Evolutionary conservation across 2,113 vertebrate species (phyloP), one percentile per base, ranked within the genome.

Genomic region (Ammospiza nelsoni): DNA sequence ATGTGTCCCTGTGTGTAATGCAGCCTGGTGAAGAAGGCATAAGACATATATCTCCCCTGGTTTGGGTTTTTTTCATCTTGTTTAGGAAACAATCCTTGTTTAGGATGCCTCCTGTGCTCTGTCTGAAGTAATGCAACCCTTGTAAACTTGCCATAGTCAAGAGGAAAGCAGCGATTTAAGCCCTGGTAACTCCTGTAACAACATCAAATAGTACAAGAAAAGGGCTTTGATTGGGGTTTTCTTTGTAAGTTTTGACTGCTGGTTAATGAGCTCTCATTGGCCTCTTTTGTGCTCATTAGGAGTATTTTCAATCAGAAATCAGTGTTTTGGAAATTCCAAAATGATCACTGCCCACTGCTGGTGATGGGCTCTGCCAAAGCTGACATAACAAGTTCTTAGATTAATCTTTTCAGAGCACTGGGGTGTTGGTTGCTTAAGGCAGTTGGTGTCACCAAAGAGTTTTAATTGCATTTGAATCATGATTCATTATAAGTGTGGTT

Each of bases 401-500:
- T 31, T 71, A 24, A 95, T 89, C 76, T 48, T 95, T 39, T 31
- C 66, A 19, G 91, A 63, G 83, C 39, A 20, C 33, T 54, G 46
- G 89, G 86, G 89, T 96, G 91, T 95, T 94, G 84, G 84, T 94
- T 92, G 72, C 91, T 94, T 89, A 12, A 81, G 87, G 87, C 84
- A 79, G 4, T 46, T 92, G 77, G 44, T 91, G 96, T 84, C 83
- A 90, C 52, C 33, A 14, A 54, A 66, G 75, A 83, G 37, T 79
- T 92, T 25, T 94, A 95, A 94, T 94, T 96, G 91, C 77, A 54
- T 89, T 95, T 94, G 87, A 94, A 68, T 89, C 66, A 43, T 91
- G 41, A 31, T 75, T 94, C 72, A 87, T 25, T 84, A 18, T 67
- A 71, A 84, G 48, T 63, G 15, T 2, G 1, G 41, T 71, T 89